Evolutionary conservation across 2,113 vertebrate genomes (phyloP), one percentile per base, ranked within the genome.

Genomic region (Pelobates fuscus): DNA sequence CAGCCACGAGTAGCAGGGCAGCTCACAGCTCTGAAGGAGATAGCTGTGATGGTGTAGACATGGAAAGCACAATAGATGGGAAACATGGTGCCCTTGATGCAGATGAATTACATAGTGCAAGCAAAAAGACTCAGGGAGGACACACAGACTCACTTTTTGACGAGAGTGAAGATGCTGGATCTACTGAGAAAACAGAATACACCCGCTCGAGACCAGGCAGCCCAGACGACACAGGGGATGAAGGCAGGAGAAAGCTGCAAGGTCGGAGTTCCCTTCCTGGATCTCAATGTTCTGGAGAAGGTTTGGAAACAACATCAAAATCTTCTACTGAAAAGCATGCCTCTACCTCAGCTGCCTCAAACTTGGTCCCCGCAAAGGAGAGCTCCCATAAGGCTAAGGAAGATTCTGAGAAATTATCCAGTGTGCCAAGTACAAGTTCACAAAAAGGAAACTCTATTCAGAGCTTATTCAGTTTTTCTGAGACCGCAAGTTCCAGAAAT

Each of bases 1-100:
- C 93, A 3, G 85, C 90, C 70, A 69, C 93, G 62, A 89, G 92
- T 79, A 66, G 86, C 89, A 87, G 96, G 87, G 89, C 93, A 17
- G 89, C 84, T 0, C 90, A 89, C 82, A 80, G 91, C 87, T 92
- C 95, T 0, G 96, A 98, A 83, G 95, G 94, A 30, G 96, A 99
- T 89, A 98, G 97, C 90, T 99, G 96, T 61, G 97, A 98, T 23
- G 96, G 97, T 77, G 96, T 95, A 67, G 97, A 99, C 77, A 84
- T 92, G 0, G 96, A 97, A 77, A 92, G 94, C 82, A 88, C 89
- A 60, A 77, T 87, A 67, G 86, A 88, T 74, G 57, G 86, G 30
- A 86, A 91, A 69, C 61, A 84, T 15, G 79, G 93, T 80, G 86
- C 89, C 83, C 84, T 85, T 10, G 94, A 90, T 81, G 87, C 85